These are phyloP conservation scores for Toxostoma redivivum DNA, from an alignment of 2,113 vertebrate genomes.

Conservation along the genomic window DNA sequence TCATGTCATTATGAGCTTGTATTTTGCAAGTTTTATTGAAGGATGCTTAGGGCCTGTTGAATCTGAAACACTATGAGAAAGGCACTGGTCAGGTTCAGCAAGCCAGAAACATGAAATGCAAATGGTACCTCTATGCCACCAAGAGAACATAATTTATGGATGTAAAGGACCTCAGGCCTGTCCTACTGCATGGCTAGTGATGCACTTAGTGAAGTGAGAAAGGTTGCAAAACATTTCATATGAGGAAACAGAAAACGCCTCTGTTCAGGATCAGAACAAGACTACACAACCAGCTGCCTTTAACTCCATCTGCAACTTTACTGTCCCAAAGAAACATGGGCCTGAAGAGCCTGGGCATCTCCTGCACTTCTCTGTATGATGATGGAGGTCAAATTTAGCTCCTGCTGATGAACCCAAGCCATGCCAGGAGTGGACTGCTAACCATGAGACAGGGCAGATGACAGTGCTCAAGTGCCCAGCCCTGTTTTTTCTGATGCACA, in stretches of 20 bases:
- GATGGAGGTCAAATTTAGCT: neutral
- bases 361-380: neutral
- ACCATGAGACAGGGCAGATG: neutral
- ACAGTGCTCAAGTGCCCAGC: neutral
- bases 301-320: neutral
- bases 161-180: neutral
- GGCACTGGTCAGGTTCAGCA: neutral
- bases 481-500: neutral
- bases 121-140: neutral
- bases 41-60: neutral
- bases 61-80: neutral
- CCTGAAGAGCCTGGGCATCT: neutral
- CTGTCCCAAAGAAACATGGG: accelerated
- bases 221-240: neutral
- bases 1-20: neutral
- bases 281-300: neutral
- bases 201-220: neutral
- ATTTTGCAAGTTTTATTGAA: neutral
- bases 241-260: neutral
- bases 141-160: neutral
- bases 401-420: neutral
- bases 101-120: neutral
- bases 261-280: neutral
- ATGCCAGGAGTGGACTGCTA: neutral
- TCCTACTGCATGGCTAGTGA: neutral